Base-by-base conservation (phyloP, 2,113 vertebrate species). In the Aplodontia rufa region DNA sequence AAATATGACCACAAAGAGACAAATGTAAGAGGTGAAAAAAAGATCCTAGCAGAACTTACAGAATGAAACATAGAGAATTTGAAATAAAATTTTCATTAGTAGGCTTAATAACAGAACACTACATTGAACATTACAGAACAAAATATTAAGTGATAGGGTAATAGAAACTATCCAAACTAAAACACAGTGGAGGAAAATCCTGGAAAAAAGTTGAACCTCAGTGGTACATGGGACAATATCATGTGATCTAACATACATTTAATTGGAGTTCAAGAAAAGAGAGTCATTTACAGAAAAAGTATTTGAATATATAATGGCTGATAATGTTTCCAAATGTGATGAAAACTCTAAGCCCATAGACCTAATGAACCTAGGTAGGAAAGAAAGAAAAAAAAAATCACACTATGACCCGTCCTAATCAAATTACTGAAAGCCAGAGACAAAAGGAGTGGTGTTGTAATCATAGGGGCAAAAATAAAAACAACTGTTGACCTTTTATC, bases 401-500 rank as follows among this genome's bases (percentile, higher is more conserved):
- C 13, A 92, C 11, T 8, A 66, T 92, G 35, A 40, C 35, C 60
- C 55, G 24, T 53, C 32, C 26, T 88, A 74, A 66, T 68, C 6
- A 83, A 69, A n/a, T 91, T 81, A 53, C n/a, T 79, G 72, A 66
- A 96, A 93, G n/a, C 80, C 12, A 42, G 45, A 87, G 58, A 24
- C 8, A 24, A 20, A 68, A 79, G 45, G 40, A 58, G 49, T 78
- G 30, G 17, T 19, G 26, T 75, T 87, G 42, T 49, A n/a, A 51
- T 81, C n/a, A 81, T 76, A 74, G 53, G 49, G 49, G 68, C 68
- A 93, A 91, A 71, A 10, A 32, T 90, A 79, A 42, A 20, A 79
- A 83, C n/a, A 94, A 10, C 16, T 91, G 30, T 91, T 95, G 60
- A 49, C 53, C n/a, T n/a, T 95, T 83, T 64, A 55, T 66, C 28